A percentile compares a stretch with the other conserved stretches of the same genome.
phyloP scores from a whole-genome alignment of 2,113 vertebrate species.

The Tachuris rubrigastra region DNA sequence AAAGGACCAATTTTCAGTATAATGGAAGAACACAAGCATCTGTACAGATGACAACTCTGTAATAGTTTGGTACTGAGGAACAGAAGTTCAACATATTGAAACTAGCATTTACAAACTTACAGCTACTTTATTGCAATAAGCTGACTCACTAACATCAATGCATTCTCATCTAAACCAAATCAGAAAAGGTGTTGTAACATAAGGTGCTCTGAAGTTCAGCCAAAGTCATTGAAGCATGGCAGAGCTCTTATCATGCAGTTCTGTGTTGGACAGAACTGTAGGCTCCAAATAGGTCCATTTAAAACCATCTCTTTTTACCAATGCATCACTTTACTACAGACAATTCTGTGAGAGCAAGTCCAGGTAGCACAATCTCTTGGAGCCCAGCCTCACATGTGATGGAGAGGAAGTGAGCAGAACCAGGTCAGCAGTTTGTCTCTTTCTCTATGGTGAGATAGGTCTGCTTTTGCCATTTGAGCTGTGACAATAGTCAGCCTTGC shows the following conservation, averaged over 20 bases:
- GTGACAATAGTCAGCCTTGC: background rate
- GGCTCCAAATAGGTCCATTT: background rate
- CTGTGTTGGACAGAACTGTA: background rate
- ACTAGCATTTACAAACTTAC: background rate
- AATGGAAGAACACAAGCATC: background rate
- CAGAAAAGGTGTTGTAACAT: background rate
- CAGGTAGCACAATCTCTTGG: background rate
- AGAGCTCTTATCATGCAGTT: background rate
- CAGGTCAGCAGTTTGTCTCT: background rate
- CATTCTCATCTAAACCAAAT: background rate
- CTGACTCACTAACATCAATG: background rate
- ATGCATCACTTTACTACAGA: background rate
- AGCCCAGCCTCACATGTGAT: background rate
- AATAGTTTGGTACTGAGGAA: background rate
- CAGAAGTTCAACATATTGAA: background rate
- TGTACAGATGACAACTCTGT: background rate
- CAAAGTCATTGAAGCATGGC: background rate
- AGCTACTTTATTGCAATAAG: background rate
- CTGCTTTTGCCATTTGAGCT: background rate
- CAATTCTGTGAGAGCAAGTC: background rate
- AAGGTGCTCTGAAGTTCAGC: background rate
- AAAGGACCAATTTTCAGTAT: background rate
- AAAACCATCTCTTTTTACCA: background rate
- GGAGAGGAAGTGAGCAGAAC: background rate
- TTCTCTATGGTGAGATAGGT: background rate